Evolutionary conservation across 1,140 invertebrate genomes (phyloP), one percentile per base, ranked within the genome.

Genomic region (Lycorma delicatula): DNA sequence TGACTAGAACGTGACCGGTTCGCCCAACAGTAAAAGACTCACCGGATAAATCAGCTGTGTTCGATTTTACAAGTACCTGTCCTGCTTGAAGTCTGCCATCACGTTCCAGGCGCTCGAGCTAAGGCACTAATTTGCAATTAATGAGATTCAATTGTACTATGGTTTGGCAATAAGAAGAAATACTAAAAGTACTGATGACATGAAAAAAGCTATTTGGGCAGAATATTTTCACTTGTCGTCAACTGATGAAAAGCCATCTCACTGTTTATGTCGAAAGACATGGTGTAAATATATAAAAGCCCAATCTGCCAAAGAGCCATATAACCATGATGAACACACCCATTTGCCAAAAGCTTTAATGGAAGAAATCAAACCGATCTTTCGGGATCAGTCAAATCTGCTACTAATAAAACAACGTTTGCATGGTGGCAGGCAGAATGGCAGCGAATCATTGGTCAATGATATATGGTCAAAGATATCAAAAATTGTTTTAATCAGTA

Each of bases 151-250:
- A 16, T 20, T 44, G 7, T 44, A 20, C 13, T 44, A 44, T 44
- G 41, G 41, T 11, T 50, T 64, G 22, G 62, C 64, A 2, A 63
- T 66, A 25, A 57, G 60, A 46, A 54, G 59, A 23, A 61, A 66
- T 31, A 23, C 44, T 11, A 6, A 67, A 41, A 65, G 49, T 28
- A 20, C 62, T 22, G 56, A 53, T 36, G 54, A 60, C 18, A 48
- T 52, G 66, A 60, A 55, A 18, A 64, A 60, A n/a, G 60, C 57
- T 26, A 61, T 67, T 27, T 63, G 61, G 61, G 64, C 63, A 27
- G 62, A 55, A n/a, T 65, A 52, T 38, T 63, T 60, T 38, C 63
- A 67, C 34, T 62, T 60, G 50, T 55, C 59, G 46, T 66, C 66
- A 7, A 66, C 63, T 1, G 56, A 67, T 29, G 48, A 55, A 46